Percentiles rank a stretch among this genome's conserved stretches.
These are phyloP conservation scores for Sinocyclocheilus rhinocerous DNA, from an alignment of 2,113 vertebrate species.

Conservation along the genomic window DNA sequence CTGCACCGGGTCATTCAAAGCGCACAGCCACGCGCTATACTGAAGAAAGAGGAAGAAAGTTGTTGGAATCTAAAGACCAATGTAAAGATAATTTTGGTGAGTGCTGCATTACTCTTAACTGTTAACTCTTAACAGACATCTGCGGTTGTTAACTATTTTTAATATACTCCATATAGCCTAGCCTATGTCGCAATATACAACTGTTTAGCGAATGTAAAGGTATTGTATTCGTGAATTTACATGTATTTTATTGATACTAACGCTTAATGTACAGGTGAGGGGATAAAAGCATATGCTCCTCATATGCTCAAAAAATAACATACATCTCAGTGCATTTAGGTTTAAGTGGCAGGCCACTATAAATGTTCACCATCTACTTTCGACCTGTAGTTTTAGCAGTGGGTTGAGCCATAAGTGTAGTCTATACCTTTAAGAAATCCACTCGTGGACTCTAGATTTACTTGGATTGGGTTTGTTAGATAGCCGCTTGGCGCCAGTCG, in stretches of 20 bases:
- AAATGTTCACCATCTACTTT: slow-evolving; percentile 35
- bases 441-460: slow-evolving; percentile 76
- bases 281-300: neutral
- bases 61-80: slow-evolving; percentile 66
- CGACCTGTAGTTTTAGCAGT: slow-evolving; percentile 6
- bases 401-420: slow-evolving; percentile 54
- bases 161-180: neutral
- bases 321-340: neutral
- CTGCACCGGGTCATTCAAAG: slow-evolving; percentile 64
- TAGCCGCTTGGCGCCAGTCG: slow-evolving; percentile 89
- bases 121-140: slow-evolving; percentile 24
- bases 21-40: slow-evolving; percentile 63
- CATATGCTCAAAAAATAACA: neutral
- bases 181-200: neutral
- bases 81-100: slow-evolving; percentile 49
- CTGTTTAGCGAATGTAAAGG: neutral
- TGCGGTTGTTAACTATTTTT: neutral
- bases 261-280: neutral
- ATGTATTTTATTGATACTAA: neutral
- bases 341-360: neutral
- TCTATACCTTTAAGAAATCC: slow-evolving; percentile 69
- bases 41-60: slow-evolving; percentile 61
- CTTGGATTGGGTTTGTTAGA: slow-evolving; percentile 75
- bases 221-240: neutral
- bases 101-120: slow-evolving; percentile 35